phyloP scores from a whole-genome alignment of 2,797 vertebrate genomes.

The Melanogrammus aeglefinus region DNA sequence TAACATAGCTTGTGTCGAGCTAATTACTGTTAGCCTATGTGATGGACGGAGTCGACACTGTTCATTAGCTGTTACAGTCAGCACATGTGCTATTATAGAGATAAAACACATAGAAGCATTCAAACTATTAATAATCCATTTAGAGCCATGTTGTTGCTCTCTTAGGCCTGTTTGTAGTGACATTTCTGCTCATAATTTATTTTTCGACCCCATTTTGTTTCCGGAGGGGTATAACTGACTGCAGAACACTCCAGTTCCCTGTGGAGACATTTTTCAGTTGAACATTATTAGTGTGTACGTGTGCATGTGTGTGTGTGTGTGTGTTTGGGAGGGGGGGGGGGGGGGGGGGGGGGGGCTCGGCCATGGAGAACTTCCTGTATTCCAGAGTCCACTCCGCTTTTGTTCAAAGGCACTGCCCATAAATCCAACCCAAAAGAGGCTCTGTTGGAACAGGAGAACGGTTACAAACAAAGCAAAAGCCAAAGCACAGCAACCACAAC shows the following conservation, averaged over 20 bases:
- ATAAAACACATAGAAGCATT: slow-evolving; percentile 30
- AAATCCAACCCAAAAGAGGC: slow-evolving; percentile 23
- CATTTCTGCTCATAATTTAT: slow-evolving; percentile 32
- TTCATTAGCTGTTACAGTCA: slow-evolving; percentile 38
- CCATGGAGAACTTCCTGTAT: slow-evolving; percentile 35
- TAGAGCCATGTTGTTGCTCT: slow-evolving; percentile 23
- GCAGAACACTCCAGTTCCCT: slow-evolving; percentile 26
- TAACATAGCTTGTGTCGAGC: slow-evolving; percentile 37
- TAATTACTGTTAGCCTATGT: slow-evolving; percentile 48
- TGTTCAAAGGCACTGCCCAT: slow-evolving; percentile 41
- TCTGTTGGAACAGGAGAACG: not conserved
- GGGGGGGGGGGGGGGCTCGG: slow-evolving; percentile 18
- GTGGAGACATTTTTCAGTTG: slow-evolving; percentile 18
- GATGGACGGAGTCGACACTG: slow-evolving; percentile 45
- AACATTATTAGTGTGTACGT: slow-evolving; percentile 20
- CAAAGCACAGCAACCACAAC: not conserved
- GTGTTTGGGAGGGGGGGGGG: not conserved
- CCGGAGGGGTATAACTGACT: slow-evolving; percentile 17
- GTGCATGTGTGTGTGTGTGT: not conserved
- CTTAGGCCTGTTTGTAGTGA: slow-evolving; percentile 32
- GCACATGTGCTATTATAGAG: slow-evolving; percentile 27
- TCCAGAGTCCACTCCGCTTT: slow-evolving; percentile 32
- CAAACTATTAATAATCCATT: slow-evolving; percentile 26
- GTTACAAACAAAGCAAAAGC: not conserved
- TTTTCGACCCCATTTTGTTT: slow-evolving; percentile 20